Base-by-base conservation (phyloP, 53 echinoderm and acorn worm genomes). In the Actinopyga echinites region DNA sequence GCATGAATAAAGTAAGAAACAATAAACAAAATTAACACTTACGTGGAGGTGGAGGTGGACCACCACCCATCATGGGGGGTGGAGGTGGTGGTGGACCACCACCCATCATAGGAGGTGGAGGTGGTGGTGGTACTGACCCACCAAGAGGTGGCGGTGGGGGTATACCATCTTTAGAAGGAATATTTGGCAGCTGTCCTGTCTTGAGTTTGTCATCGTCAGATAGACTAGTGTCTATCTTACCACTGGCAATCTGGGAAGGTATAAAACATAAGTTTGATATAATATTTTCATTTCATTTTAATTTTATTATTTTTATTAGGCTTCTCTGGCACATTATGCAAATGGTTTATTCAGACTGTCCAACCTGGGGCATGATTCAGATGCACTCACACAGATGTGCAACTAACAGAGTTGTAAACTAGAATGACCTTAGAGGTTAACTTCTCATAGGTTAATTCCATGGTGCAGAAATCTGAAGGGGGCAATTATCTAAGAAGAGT, bases 121-220 rank as follows among this genome's bases (percentile, higher is more conserved):
- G 93, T 62, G 95, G 93, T 37, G 89, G 83, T 43, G 90, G 89
- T 2, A 82, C 80, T 36, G 79, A 87, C 38, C 30, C 58, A 22
- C 86, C 84, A 8, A 89, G 87, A 45, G 93, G 89, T 26, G 95
- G 86, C 68, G 83, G 63, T 9, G 92, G 82, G 19, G 86, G 80
- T 10, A 36, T 24, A 5, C 78, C 79, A 13, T n/a, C 67, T 19
- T 56, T 24, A 19, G 68, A 5, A 25, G 88, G 74, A 19, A 74
- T 66, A 25, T 59, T 85, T 58, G 64, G 82, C 69, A 20, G 12
- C 13, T 42, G 31, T 71, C 71, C 71, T 44, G 71, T 40, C 24
- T 40, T 88, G 75, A 95, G 75, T 65, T 93, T 95, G 86, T 93
- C 93, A 29, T 95, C 95, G 40, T 95, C 95, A 12, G 95, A 89